Base-by-base conservation (phyloP, 2,113 vertebrate species). In the Rhea pennata region DNA sequence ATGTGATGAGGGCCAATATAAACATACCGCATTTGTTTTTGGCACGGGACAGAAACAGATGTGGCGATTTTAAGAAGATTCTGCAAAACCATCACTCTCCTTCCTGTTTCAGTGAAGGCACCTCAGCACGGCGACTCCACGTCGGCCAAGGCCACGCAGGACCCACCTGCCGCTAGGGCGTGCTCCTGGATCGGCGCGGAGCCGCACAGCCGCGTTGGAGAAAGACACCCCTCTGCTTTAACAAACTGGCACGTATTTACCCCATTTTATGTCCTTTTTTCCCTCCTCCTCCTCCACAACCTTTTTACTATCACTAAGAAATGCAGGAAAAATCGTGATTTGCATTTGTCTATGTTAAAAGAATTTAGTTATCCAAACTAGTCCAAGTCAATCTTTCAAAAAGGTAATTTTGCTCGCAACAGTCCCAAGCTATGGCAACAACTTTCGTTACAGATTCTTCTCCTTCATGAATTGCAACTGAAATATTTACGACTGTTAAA, bases 81-180 rank as follows among this genome's bases (percentile, higher is more conserved):
- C 42, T 16, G 39, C 71, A 72, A 36, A 90, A 92, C 80, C 4
- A 26, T 42, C 76, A 36, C 70, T 44, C 31, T 48, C 21, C 46
- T 39, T 11, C 22, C 74, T 20, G 22, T 51, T 50, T 53, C 1
- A 61, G 67, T 2, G 20, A 31, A 5, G 15, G 21, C 0, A 2
- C 1, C n/a, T 6, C n/a, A 40, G 50, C 19, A 36, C 33, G 33
- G 24, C 7, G 26, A 53, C 29, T 72, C n/a, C 50, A 58, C 6
- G 42, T 10, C 15, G 0, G 0, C 12, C 27, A 27, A 50, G 42
- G 26, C 44, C 78, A 39, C 0, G 2, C 70, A 24, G 50, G 92
- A 61, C 69, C 46, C 42, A 78, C 15, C 44, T 58, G 74, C 73
- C 76, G 53, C 83, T 66, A 78, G 84, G 50, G 87, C 16, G 2